Evolutionary conservation across 1,140 invertebrate species (phyloP).

Genomic region (Procambarus clarkii): DNA sequence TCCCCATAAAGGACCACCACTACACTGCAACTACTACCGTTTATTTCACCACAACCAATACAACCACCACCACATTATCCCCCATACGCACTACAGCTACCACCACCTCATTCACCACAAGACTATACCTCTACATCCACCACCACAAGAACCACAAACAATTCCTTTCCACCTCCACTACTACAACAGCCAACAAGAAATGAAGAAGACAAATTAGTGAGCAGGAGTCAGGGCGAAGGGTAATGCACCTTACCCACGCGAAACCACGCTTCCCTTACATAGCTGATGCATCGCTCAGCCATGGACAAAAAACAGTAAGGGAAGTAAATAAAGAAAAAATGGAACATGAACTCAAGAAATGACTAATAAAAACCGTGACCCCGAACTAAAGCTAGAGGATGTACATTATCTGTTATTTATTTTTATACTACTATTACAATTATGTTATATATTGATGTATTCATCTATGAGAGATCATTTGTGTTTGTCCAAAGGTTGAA

Average conservation of each 20-base stretch:
- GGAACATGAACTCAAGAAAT: too few relatives aligned
- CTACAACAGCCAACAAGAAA: background rate
- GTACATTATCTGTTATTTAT: too few relatives aligned
- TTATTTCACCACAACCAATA: background rate
- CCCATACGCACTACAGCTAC: background rate
- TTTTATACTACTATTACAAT: too few relatives aligned
- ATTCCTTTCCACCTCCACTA: background rate
- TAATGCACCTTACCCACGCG: background rate
- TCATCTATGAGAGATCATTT: too few relatives aligned
- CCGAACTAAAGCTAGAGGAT: too few relatives aligned
- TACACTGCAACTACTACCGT: background rate
- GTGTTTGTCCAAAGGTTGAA: too few relatives aligned
- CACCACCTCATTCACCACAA: background rate
- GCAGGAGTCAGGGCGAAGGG: background rate
- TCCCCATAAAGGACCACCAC: background rate
- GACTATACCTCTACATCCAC: background rate
- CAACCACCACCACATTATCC: background rate
- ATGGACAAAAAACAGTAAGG: too few relatives aligned
- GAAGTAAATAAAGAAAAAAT: too few relatives aligned
- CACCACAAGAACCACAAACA: background rate
- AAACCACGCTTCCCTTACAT: background rate
- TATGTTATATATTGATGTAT: too few relatives aligned
- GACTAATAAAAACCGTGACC: too few relatives aligned
- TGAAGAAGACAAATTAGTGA: background rate
- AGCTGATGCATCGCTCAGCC: background rate